Evolutionary conservation across 2,797 vertebrate genomes (phyloP).

Genomic region (Microtus agrestis): DNA sequence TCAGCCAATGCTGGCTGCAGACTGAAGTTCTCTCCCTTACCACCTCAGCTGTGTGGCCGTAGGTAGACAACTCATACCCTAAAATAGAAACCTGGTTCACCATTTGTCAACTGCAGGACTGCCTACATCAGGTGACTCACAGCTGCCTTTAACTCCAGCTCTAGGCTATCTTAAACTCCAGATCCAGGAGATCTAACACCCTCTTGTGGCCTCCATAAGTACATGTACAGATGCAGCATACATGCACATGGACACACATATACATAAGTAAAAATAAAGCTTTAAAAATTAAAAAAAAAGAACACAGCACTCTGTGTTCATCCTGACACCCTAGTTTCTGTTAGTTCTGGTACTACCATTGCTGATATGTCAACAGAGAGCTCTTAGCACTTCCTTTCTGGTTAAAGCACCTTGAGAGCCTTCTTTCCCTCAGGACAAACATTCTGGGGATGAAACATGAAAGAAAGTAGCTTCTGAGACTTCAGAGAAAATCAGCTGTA

Average conservation of each 20-base stretch:
- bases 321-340: neutral
- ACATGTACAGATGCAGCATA: neutral
- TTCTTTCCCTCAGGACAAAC: neutral
- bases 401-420: neutral
- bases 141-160: neutral
- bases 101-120: neutral
- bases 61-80: neutral
- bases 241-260: neutral
- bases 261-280: neutral
- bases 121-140: neutral
- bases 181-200: neutral
- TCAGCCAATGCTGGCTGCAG: neutral
- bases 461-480: neutral
- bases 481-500: neutral
- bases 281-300: neutral
- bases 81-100: neutral
- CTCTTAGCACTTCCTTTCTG: neutral
- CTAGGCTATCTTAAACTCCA: neutral
- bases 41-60: neutral
- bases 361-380: neutral
- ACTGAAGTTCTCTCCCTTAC: neutral
- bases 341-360: neutral
- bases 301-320: neutral
- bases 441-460: neutral
- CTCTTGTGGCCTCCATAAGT: neutral